Conservation (phyloP, 23 tunicate genomes). For the Halocynthia roretzi region DNA sequence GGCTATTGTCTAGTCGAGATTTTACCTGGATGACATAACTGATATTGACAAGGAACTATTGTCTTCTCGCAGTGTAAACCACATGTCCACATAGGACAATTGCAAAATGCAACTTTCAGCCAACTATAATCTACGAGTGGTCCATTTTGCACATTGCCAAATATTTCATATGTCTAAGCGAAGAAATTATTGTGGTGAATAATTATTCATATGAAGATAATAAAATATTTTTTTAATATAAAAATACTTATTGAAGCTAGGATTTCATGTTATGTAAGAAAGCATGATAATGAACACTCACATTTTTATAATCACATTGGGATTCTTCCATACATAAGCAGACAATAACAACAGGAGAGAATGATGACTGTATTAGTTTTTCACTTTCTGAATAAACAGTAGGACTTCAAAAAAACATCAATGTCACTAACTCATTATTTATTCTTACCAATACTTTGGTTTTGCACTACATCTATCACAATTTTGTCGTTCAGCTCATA, state of each 20-base stretch:
- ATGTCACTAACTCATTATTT: too few relatives aligned
- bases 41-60: slow-evolving; percentile 35
- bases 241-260: too few relatives aligned
- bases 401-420: too few relatives aligned
- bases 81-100: slow-evolving; percentile 49
- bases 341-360: slow-evolving; percentile 20
- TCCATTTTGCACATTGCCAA: not conserved
- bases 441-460: too few relatives aligned
- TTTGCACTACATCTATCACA: too few relatives aligned
- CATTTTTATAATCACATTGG: slow-evolving; percentile 48
- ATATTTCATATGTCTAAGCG: too few relatives aligned
- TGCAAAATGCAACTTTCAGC: slow-evolving; percentile 48
- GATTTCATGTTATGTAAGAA: too few relatives aligned
- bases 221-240: too few relatives aligned
- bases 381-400: too few relatives aligned
- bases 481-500: too few relatives aligned
- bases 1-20: not conserved
- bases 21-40: slow-evolving; percentile 67
- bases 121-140: slow-evolving; percentile 25
- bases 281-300: slow-evolving; percentile 8
- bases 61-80: slow-evolving; percentile 44
- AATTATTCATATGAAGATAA: too few relatives aligned
- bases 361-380: not conserved
- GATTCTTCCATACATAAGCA: slow-evolving; percentile 44
- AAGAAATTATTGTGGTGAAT: too few relatives aligned